These are phyloP conservation scores for Lacerta agilis DNA, from an alignment of 2,797 vertebrate species.

Conservation along the genomic window DNA sequence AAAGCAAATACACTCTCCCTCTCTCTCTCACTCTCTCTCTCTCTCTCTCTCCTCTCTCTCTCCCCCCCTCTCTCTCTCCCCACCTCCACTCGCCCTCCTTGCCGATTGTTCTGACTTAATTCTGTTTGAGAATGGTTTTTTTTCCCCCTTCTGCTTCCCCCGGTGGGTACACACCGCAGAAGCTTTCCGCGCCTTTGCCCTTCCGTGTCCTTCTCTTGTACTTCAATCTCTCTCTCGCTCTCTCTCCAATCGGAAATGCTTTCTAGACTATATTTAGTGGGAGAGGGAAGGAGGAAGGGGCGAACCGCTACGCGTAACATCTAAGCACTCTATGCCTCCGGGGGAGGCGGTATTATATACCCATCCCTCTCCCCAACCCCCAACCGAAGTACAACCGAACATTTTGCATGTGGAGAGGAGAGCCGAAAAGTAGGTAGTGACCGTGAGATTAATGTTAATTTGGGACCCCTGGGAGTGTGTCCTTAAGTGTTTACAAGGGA, in stretches of 20 bases:
- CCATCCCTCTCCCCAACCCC: not conserved
- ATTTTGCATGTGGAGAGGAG: not conserved
- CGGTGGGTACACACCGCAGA: not conserved
- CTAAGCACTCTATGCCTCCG: not conserved
- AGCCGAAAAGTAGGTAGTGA: not conserved
- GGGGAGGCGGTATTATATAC: not conserved
- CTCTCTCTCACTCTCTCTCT: too few species aligned
- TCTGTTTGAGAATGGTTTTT: fast-evolving
- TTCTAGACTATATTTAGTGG: conserved; percentile 30
- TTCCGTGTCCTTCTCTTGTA: conserved; percentile 27
- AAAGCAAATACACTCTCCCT: not conserved
- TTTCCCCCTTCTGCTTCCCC: not conserved
- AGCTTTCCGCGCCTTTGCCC: not conserved
- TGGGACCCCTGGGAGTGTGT: conserved; percentile 52
- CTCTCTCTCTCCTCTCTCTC: too few species aligned
- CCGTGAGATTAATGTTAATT: conserved; percentile 49
- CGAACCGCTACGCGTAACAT: not conserved
- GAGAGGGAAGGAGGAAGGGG: not conserved
- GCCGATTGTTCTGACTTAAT: not conserved
- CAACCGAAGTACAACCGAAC: conserved; percentile 23
- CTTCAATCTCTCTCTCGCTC: not conserved
- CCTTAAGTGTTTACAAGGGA: conserved; percentile 58
- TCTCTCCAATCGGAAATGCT: conserved; percentile 3
- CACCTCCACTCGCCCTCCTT: not conserved
- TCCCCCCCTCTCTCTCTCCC: too few species aligned